Conservation (phyloP, 1,140 invertebrate genomes). For the Tenebrio molitor region DNA sequence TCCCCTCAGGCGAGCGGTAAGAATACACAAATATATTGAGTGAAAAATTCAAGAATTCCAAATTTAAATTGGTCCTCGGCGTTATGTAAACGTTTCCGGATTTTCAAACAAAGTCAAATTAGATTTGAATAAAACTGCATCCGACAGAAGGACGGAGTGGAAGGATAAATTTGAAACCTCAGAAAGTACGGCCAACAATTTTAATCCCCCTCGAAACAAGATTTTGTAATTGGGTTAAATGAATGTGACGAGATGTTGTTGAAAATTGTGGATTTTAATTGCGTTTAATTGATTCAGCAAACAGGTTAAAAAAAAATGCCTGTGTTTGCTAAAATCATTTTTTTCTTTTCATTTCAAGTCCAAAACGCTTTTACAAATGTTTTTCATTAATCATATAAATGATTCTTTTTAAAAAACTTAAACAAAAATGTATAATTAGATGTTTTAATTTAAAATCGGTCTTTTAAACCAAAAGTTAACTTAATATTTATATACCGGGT, state of each 20-base stretch:
- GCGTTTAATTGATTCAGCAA: conserved; percentile 11
- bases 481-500: too few species aligned
- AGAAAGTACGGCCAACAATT: neutral
- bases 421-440: too few species aligned
- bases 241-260: conserved; percentile 8
- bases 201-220: conserved; percentile 1
- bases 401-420: too few species aligned
- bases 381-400: too few species aligned
- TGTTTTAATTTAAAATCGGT: too few species aligned
- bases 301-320: neutral
- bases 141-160: conserved; percentile 1
- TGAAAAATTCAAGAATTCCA: conserved; percentile 43
- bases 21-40: conserved; percentile 42
- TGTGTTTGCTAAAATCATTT: neutral
- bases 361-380: too few species aligned
- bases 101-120: conserved; percentile 30
- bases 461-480: too few species aligned
- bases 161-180: conserved; percentile 8
- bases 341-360: too few species aligned
- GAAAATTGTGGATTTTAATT: conserved; percentile 28
- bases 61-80: conserved; percentile 34
- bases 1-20: neutral
- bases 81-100: conserved; percentile 34
- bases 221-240: conserved; percentile 11
- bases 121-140: conserved; percentile 21